phyloP scores from a whole-genome alignment of 2,797 vertebrate genomes.

The Strix occidentalis region DNA sequence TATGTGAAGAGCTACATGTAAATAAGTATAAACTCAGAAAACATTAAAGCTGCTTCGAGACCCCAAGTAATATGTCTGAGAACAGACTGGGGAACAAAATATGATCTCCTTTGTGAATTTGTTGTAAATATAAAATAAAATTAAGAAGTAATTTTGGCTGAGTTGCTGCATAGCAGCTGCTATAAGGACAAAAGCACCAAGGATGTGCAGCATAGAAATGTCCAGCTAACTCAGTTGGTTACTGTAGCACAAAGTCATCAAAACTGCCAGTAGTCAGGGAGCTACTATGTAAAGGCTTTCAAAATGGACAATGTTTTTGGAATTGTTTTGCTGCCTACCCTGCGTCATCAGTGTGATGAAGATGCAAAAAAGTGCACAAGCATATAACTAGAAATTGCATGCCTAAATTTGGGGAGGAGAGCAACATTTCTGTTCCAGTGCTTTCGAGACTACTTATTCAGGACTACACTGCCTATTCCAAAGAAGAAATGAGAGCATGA shows the following conservation, averaged over 20 bases:
- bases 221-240: not conserved
- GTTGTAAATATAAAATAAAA: not conserved
- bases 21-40: not conserved
- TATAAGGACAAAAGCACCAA: not conserved
- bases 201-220: not conserved
- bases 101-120: not conserved
- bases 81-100: not conserved
- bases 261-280: not conserved
- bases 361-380: not conserved
- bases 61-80: not conserved
- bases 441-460: not conserved
- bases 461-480: not conserved
- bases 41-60: not conserved
- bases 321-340: not conserved
- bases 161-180: not conserved
- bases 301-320: not conserved
- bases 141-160: not conserved
- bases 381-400: fast-evolving
- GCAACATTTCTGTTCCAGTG: not conserved
- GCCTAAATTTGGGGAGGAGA: not conserved
- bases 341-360: not conserved
- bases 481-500: not conserved
- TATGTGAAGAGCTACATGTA: not conserved
- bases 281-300: not conserved
- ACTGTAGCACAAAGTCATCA: fast-evolving